These are phyloP conservation scores for Steinernema khuongi DNA, from an alignment of 1,140 invertebrate species.

Conservation along the genomic window DNA sequence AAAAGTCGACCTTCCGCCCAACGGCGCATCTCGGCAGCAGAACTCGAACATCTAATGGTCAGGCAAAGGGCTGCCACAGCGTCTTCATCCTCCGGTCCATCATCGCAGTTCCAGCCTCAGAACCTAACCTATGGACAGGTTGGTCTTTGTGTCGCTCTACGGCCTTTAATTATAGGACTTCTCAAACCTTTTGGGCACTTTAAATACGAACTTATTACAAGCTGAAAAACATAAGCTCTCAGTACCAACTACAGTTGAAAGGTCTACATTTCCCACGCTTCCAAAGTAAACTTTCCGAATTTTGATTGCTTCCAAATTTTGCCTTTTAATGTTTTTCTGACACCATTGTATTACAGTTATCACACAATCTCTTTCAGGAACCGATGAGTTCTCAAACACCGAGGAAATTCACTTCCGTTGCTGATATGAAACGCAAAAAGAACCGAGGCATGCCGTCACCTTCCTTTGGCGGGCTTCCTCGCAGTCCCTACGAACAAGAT, in stretches of 20 bases:
- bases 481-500: conserved; percentile 25
- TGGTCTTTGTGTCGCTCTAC: not conserved
- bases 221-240: no score
- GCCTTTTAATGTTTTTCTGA: no score
- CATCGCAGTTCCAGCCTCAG: conserved; percentile 42
- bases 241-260: no score
- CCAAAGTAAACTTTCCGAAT: no score
- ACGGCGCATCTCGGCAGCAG: conserved; percentile 77
- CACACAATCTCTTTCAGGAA: not conserved
- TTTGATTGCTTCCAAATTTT: no score
- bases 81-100: conserved; percentile 10
- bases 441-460: conserved; percentile 41
- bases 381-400: conserved; percentile 35
- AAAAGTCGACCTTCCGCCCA: conserved; percentile 73
- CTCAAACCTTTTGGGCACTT: no score
- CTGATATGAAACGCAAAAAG: conserved; percentile 83
- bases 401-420: conserved; percentile 82
- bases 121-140: conserved; percentile 10
- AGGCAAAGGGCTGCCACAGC: conserved; percentile 65
- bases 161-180: not conserved
- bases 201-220: no score
- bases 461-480: not conserved
- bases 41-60: conserved; percentile 82
- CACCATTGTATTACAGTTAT: no score
- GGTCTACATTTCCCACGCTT: no score